Evolutionary conservation across 2,888 invertebrate genomes (phyloP), one percentile per base, ranked within the genome.

Genomic region (Sabellastarte sp.): DNA sequence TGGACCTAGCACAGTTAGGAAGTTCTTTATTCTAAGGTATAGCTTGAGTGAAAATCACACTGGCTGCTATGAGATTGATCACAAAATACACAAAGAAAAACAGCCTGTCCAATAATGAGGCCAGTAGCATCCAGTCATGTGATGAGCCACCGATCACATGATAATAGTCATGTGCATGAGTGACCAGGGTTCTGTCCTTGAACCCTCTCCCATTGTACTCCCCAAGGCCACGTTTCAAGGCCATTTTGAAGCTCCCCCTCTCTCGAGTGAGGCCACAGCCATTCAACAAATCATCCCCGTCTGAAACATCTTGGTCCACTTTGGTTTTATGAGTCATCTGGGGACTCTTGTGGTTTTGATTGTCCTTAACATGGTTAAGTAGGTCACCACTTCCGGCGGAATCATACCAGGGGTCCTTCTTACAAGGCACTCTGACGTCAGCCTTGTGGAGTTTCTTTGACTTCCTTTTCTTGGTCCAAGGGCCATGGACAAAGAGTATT

Each of bases 101-200:
- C 15, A 53, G 15, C 26, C 53, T 10, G 53, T 53, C 53, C 5
- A 53, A 26, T 26, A 53, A 5, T 5, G 53, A 53, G 28, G 53
- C 53, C 20, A 53, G 53, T 5, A 53, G 53, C 53, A 53, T 26
- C 53, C 53, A 53, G 41, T 41, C 41, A 41, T 41, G 41, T 41
- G 41, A 41, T 20, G 41, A 10, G 41, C 20, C 10, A 15, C 10
- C 10, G 10, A 41, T 41, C n/a, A n/a, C n/a, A n/a, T n/a, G n/a
- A n/a, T n/a, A n/a, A n/a, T n/a, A n/a, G 41, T 41, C 41, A 10
- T 20, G 10, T 10, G 10, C 41, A 10, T 20, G 20, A 20, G 41
- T 41, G 41, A 15, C 20, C 41, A 20, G 20, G 10, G 10, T 10
- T 10, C 10, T 41, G 41, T 41, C 41, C n/a, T n/a, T n/a, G n/a